Percentiles rank a stretch among this genome's conserved stretches.
Evolutionary conservation across 1,140 invertebrate genomes (phyloP).

Genomic region (Drosophila tristis): DNA sequence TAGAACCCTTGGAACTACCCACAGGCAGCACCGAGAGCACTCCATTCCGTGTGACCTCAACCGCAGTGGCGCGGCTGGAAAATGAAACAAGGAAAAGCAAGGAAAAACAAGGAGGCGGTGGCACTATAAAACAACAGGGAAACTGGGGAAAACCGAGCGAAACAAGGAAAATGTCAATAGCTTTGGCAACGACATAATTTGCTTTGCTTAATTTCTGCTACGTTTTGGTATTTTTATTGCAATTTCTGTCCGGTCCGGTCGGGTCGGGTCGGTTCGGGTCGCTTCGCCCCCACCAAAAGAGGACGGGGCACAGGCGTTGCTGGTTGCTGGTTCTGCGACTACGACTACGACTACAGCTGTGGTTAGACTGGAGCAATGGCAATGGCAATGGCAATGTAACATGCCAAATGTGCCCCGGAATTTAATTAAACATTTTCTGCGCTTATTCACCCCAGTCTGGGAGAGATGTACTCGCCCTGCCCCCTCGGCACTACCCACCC

Average conservation of each 20-base stretch:
- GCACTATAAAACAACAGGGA: conserved; percentile 8
- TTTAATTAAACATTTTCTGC: conserved; percentile 82
- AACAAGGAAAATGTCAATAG: conserved; percentile 69
- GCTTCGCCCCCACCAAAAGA: background rate
- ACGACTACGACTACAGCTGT: conserved; percentile 41
- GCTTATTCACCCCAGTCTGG: conserved; percentile 58
- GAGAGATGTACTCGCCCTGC: too few species aligned
- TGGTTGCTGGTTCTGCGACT: background rate
- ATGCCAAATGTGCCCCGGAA: conserved; percentile 82
- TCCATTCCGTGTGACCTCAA: conserved; percentile 42
- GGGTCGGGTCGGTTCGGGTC: conserved; percentile 6
- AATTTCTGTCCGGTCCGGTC: conserved; percentile 58
- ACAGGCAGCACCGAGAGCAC: conserved; percentile 11
- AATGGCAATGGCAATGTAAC: conserved; percentile 52
- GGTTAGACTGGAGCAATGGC: conserved; percentile 52
- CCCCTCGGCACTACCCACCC: background rate
- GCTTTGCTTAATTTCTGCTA: conserved; percentile 77
- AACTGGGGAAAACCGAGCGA: conserved; percentile 14
- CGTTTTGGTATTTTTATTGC: conserved; percentile 80
- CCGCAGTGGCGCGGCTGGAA: conserved; percentile 20
- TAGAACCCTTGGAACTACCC: conserved; percentile 8
- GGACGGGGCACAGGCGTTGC: background rate
- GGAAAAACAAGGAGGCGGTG: conserved; percentile 18
- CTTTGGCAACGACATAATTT: conserved; percentile 71
- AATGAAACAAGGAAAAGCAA: background rate